A percentile compares a stretch with the other conserved stretches of the same genome.
phyloP scores from a whole-genome alignment of 2,888 invertebrate genomes.

The Lasioglossum figueresi region DNA sequence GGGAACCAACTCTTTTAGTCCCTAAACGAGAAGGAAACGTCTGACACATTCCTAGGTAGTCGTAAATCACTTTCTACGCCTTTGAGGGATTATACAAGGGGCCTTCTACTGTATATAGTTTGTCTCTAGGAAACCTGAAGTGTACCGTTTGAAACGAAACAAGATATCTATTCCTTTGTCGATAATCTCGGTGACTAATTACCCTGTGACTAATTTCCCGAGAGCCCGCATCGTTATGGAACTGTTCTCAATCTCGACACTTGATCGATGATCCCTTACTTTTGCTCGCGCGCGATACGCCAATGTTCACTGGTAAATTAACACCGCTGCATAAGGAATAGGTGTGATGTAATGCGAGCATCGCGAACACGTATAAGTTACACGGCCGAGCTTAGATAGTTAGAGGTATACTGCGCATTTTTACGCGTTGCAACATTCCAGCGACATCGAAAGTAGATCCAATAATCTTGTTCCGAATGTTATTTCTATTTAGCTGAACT shows the following conservation, averaged over 20 bases:
- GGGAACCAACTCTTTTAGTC: constrained; percentile 7
- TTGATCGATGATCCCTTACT: constrained; percentile 1
- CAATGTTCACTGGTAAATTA: constrained; percentile 5
- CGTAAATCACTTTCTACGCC: constrained; percentile 10
- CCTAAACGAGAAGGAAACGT: neutral
- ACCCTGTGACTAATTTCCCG: neutral
- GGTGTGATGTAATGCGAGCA: constrained; percentile 9
- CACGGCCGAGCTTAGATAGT: neutral
- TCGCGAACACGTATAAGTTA: neutral
- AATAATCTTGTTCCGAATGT: neutral
- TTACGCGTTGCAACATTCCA: neutral
- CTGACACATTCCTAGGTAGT: neutral
- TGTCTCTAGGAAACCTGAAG: constrained; percentile 3
- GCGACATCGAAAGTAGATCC: neutral
- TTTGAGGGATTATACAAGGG: neutral
- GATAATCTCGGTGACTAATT: neutral
- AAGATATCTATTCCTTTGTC: neutral
- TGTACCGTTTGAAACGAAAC: neutral
- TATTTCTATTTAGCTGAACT: neutral
- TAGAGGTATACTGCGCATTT: neutral
- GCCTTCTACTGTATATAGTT: neutral
- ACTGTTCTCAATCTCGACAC: neutral
- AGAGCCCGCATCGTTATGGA: neutral
- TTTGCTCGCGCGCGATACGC: neutral
- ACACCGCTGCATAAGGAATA: neutral